phyloP scores from a whole-genome alignment of 2,888 invertebrate genomes.

The Caprella mutica region DNA sequence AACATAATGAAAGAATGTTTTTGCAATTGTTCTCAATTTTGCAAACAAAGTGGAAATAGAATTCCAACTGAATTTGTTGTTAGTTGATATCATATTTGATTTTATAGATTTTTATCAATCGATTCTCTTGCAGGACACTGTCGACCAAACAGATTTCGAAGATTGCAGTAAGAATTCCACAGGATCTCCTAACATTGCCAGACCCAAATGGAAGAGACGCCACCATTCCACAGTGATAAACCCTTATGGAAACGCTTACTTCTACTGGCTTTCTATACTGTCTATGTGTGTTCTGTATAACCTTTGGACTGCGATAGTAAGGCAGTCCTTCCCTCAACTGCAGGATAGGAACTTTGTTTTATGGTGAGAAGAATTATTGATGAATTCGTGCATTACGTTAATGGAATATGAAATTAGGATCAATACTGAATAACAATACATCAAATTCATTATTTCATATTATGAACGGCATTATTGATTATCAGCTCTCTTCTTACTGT shows the following conservation, averaged over 20 bases:
- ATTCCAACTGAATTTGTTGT: too few species aligned
- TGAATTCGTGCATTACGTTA: too few species aligned
- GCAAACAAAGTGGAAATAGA: too few species aligned
- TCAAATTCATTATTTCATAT: too few species aligned
- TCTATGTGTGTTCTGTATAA: constrained; percentile 86
- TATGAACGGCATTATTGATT: too few species aligned
- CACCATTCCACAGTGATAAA: constrained; percentile 75
- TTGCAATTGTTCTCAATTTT: too few species aligned
- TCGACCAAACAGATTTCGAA: constrained; percentile 27
- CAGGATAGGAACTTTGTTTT: constrained; percentile 44
- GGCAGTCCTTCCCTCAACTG: constrained; percentile 87
- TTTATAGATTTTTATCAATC: background rate
- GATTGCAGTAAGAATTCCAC: constrained; percentile 22
- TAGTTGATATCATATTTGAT: too few species aligned
- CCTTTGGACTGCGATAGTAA: constrained; percentile 86
- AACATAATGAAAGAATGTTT: too few species aligned
- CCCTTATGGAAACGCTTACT: constrained; percentile 91
- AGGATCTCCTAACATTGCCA: constrained; percentile 40
- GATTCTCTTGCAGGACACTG: constrained; percentile 24
- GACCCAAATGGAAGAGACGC: constrained; percentile 51
- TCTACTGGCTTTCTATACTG: constrained; percentile 84
- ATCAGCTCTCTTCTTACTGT: too few species aligned
- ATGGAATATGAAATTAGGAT: too few species aligned
- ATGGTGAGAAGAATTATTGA: too few species aligned
- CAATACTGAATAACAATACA: too few species aligned